These are phyloP conservation scores for Hybos culiciformis DNA, from an alignment of 2,888 invertebrate species.

Conservation along the genomic window DNA sequence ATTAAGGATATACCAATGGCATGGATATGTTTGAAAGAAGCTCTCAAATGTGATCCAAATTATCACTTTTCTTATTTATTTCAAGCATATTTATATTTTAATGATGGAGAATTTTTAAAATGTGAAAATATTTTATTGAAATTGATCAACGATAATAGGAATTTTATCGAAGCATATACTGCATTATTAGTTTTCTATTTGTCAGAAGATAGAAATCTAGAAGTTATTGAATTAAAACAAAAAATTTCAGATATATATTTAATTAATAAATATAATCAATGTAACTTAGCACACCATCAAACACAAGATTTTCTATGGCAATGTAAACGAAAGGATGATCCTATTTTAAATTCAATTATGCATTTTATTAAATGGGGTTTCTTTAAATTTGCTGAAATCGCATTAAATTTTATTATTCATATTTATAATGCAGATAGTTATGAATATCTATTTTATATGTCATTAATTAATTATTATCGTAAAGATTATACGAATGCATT, in stretches of 20 bases:
- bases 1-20: conserved; percentile 5
- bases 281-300: background rate
- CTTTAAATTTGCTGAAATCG: conserved; percentile 9
- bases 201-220: background rate
- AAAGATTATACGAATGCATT: conserved; percentile 4
- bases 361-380: conserved; percentile 9
- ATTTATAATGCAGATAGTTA: conserved; percentile 3
- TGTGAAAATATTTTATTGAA: conserved; percentile 5
- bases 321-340: background rate
- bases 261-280: background rate
- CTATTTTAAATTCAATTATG: conserved; percentile 1
- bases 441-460: conserved; percentile 7
- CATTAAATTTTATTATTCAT: conserved; percentile 3
- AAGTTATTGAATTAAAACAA: background rate
- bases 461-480: conserved; percentile 8
- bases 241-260: background rate
- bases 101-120: conserved; percentile 1
- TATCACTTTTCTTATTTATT: conserved; percentile 4
- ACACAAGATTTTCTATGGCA: conserved; percentile 5
- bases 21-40: conserved; percentile 6
- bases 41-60: conserved; percentile 1
- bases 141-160: conserved; percentile 1
- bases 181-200: conserved; percentile 4
- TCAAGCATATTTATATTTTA: conserved; percentile 7
- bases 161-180: conserved; percentile 9